Base-by-base conservation (phyloP, 2,888 invertebrate species). In the Teleogryllus oceanicus region DNA sequence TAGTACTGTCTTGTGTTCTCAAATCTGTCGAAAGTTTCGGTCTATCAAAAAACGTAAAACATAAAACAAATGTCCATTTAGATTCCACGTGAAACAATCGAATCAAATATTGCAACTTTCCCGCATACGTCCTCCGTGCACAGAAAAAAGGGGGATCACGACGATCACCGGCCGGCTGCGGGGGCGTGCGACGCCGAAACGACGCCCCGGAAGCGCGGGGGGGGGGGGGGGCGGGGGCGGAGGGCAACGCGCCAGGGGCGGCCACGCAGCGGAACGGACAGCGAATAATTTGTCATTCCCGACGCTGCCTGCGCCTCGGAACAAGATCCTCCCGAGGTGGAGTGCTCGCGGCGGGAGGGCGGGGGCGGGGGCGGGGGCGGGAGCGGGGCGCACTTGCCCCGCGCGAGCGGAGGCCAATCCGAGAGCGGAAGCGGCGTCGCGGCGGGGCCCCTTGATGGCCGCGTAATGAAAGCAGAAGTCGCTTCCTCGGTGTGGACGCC, bases 171-270 rank as follows among this genome's bases (percentile, higher is more conserved):
- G 37, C 37, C 5, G 37, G 37, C 8, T 37, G 5, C 37, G 62
- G 16, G 62, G 16, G 62, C 16, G 13, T n/a, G 62, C 16, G 62
- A 4, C 62, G 62, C 13, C 62, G 62, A 62, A 62, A n/a, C 62
- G 62, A 62, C 62, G 62, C 62, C 62, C 62, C 62, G 62, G 62
- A 62, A 62, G 62, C 62, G 62, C 62, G 62, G 62, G n/a, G 62
- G 13, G 10, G 3, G 18, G 12, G 13, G 10, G 12, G 11, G 62
- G 62, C 3, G 62, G 11, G 62, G 16, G 62, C 62, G 10, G 62
- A 62, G 62, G 62, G 11, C 4, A n/a, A 8, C 11, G 62, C 62
- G 62, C 13, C 11, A 8, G 62, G 62, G n/a, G n/a, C 13, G 62
- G 18, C 62, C n/a, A n/a, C n/a, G n/a, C 16, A n/a, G 62, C 62